Percentiles rank a stretch among this genome's conserved stretches.
These are phyloP conservation scores for Celastrina argiolus DNA, from an alignment of 2,888 invertebrate genomes.

Conservation along the genomic window DNA sequence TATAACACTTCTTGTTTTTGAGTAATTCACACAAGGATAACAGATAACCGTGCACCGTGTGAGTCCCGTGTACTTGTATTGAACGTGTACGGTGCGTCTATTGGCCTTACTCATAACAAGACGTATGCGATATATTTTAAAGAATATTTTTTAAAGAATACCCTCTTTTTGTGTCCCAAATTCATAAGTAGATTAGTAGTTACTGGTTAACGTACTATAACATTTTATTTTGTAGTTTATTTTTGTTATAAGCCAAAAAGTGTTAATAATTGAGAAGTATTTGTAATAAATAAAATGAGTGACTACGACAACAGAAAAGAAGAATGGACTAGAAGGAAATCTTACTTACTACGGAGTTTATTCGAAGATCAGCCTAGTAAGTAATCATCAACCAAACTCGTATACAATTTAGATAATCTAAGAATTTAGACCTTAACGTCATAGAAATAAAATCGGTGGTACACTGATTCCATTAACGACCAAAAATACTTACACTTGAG, in stretches of 20 bases:
- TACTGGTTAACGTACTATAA: not conserved
- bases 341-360: slow-evolving; percentile 27
- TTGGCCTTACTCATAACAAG: no score
- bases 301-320: slow-evolving; percentile 12
- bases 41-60: no score
- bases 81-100: no score
- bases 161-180: not conserved
- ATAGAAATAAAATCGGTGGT: no score
- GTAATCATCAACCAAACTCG: not conserved
- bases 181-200: not conserved
- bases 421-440: no score
- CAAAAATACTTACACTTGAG: no score
- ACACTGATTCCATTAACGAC: no score
- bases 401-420: no score
- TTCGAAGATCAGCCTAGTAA: slow-evolving; percentile 28
- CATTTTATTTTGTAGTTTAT: not conserved
- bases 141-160: not conserved
- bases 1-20: no score
- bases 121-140: not conserved
- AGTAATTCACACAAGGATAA: no score
- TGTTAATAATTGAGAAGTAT: not conserved
- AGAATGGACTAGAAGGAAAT: slow-evolving; percentile 27
- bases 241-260: not conserved
- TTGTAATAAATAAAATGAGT: slow-evolving; percentile 22
- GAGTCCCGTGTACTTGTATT: no score